Evolutionary conservation across 2,113 vertebrate genomes (phyloP), one percentile per base, ranked within the genome.

Genomic region (Fregetta grallaria): DNA sequence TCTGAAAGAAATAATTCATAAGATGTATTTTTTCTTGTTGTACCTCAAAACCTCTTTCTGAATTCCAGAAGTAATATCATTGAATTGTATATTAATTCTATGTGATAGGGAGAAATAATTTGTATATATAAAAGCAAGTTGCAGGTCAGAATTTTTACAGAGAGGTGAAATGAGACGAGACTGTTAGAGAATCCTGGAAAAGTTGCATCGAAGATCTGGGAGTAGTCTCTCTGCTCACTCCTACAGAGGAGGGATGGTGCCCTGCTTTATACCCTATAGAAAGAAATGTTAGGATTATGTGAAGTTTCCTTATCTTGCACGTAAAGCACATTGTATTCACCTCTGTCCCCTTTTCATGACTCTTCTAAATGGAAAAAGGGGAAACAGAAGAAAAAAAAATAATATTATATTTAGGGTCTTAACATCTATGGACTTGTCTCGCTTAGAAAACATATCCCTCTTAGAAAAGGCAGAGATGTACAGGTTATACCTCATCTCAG

Each of bases 341-440:
- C 36, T 65, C n/a, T 38, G 18, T 4, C 9, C 29, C 29, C 18
- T 61, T 68, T 27, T 65, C 5, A 2, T 26, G 10, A 14, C 27
- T 65, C 5, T 56, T 7, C 36, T 44, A 16, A 11, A 27, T 19
- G 11, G 34, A 50, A 95, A 73, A 86, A 10, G 5, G 18, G 18
- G 15, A 30, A 86, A 15, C 4, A 52, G 25, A 22, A 36, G 5
- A 29, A 42, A 71, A 77, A 18, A 1, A 1, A 5, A 20, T 29
- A 5, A 0, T 22, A 5, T 75, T 63, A 10, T 30, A 22, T 47
- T 90, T 66, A 26, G 40, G 23, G 1, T 52, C 45, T 47, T 90
- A 18, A 26, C 10, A 23, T 17, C 15, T 16, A 3, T 13, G 12
- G 16, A 30, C 0, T 0, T 26, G 21, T 6, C 3, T 0, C 40